These are phyloP conservation scores for Nesoenas mayeri DNA, from an alignment of 2,113 vertebrate genomes.

Conservation along the genomic window DNA sequence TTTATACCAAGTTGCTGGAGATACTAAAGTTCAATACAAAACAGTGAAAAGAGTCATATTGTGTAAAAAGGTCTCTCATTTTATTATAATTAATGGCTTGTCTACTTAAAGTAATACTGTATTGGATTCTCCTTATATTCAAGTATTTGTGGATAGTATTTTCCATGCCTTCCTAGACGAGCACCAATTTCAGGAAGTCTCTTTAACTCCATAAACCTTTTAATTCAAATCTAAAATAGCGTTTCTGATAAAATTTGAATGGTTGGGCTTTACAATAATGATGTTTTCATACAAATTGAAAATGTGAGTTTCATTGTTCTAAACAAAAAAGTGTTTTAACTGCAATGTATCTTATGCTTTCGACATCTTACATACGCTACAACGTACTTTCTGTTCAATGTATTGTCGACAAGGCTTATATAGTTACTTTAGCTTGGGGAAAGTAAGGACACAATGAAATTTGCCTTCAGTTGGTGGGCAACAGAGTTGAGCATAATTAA, in stretches of 20 bases:
- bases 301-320: not conserved
- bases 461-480: conserved; percentile 15
- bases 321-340: not conserved
- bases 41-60: not conserved
- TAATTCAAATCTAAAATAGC: not conserved
- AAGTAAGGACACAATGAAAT: not conserved
- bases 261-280: not conserved
- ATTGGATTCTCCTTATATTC: not conserved
- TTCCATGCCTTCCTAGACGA: not conserved
- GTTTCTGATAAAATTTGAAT: not conserved
- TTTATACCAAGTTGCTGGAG: not conserved
- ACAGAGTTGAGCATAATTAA: not conserved
- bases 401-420: not conserved
- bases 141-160: not conserved
- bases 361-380: not conserved
- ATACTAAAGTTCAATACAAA: not conserved
- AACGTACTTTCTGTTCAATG: not conserved
- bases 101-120: not conserved
- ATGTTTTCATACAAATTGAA: not conserved
- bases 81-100: not conserved
- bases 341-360: not conserved
- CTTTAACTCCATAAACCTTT: not conserved
- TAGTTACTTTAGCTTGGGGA: not conserved
- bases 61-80: not conserved
- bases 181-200: not conserved